A percentile compares a stretch with the other conserved stretches of the same genome.
phyloP scores from a whole-genome alignment of 2,113 vertebrate genomes.

The Mormyrus lacerda region DNA sequence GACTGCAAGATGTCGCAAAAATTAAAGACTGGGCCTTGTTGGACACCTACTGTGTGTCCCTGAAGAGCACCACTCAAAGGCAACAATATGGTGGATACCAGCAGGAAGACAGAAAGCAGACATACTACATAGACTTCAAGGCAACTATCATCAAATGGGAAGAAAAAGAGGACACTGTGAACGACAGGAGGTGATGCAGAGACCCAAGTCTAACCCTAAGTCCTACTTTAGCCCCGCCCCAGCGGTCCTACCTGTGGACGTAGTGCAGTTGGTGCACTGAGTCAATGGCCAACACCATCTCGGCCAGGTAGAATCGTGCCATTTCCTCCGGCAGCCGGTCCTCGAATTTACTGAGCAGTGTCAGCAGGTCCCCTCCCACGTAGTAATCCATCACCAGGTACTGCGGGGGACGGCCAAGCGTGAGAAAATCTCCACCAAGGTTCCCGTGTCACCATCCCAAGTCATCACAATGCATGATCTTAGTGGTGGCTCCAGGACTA shows the following conservation, averaged over 20 bases:
- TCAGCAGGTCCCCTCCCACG: slow-evolving; percentile 93
- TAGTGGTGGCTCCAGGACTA: neutral
- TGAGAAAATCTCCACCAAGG: slow-evolving; percentile 2
- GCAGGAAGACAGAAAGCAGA: neutral
- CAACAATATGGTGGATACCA: neutral
- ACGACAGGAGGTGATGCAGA: neutral
- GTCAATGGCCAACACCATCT: slow-evolving; percentile 97
- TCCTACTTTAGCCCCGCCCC: neutral
- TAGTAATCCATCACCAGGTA: slow-evolving; percentile 99
- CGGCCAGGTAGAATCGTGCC: slow-evolving; percentile 95
- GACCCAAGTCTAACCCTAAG: neutral
- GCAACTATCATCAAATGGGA: neutral
- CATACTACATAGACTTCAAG: neutral
- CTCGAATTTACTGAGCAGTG: slow-evolving; percentile 97
- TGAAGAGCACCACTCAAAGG: neutral
- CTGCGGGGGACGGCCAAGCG: slow-evolving; percentile 45
- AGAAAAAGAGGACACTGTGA: neutral
- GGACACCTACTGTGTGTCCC: neutral
- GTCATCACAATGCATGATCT: neutral
- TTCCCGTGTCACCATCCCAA: neutral
- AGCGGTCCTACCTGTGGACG: slow-evolving; percentile 76
- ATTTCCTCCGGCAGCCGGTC: slow-evolving; percentile 95
- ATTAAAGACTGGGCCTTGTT: neutral
- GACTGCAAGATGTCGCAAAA: neutral
- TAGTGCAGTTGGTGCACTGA: slow-evolving; percentile 98